Percentiles rank a stretch among this genome's conserved stretches.
phyloP scores from a whole-genome alignment of 2,113 vertebrate genomes.

The Sarotherodon lohbergeri region DNA sequence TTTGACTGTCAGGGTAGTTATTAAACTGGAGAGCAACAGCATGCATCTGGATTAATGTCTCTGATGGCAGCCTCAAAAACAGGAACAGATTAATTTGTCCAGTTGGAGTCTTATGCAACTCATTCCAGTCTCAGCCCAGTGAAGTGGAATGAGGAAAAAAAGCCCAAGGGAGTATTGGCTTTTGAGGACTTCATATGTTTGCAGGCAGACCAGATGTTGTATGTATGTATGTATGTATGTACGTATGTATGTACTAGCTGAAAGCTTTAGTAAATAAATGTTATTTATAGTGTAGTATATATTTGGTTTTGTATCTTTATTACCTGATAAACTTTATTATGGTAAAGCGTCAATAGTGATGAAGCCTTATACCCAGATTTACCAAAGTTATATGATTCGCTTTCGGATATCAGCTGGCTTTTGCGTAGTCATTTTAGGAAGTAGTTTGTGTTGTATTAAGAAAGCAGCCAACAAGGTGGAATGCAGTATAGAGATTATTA shows the following conservation, averaged over 20 bases:
- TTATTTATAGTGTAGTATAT: neutral
- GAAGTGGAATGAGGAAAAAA: conserved; percentile 34
- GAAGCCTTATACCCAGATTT: neutral
- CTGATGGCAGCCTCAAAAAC: conserved; percentile 43
- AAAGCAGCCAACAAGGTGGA: neutral
- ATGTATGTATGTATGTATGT: neutral
- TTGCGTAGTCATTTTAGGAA: neutral
- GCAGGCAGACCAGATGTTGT: neutral
- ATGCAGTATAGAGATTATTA: neutral
- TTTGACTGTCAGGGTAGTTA: conserved; percentile 33
- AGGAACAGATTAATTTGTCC: conserved; percentile 63
- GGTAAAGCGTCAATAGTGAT: neutral
- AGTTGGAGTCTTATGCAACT: conserved; percentile 49
- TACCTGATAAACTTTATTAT: neutral
- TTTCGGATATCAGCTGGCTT: neutral
- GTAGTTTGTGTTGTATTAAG: neutral
- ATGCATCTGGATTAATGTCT: conserved; percentile 60
- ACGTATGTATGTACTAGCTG: neutral
- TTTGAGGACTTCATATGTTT: conserved; percentile 19
- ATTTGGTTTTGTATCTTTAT: neutral
- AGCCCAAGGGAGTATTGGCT: neutral
- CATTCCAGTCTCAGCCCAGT: conserved; percentile 21
- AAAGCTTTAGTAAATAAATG: neutral
- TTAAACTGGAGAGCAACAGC: conserved; percentile 45
- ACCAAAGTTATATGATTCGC: neutral